Evolutionary conservation across 2,797 vertebrate genomes (phyloP), one percentile per base, ranked within the genome.

Genomic region (Notolepis coatsorum): DNA sequence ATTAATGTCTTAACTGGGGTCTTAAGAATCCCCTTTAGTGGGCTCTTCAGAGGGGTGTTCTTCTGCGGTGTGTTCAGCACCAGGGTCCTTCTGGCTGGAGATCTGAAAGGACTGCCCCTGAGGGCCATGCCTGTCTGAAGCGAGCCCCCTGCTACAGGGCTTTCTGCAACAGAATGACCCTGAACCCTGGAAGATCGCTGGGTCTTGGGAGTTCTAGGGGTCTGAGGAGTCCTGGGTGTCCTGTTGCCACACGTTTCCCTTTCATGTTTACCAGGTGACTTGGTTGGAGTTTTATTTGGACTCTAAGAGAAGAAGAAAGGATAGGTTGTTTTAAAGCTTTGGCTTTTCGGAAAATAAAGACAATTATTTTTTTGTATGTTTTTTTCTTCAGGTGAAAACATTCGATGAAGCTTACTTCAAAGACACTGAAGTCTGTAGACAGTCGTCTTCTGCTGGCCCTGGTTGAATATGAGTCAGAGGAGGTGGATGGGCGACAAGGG

Each of bases 331-430:
- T 35, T 35, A 35, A 13, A 35, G 33, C 10, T n/a, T n/a, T n/a
- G n/a, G n/a, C n/a, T n/a, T n/a, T n/a, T n/a, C n/a, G n/a, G n/a
- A n/a, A n/a, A n/a, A n/a, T n/a, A n/a, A n/a, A n/a, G n/a, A n/a
- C n/a, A n/a, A n/a, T n/a, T n/a, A n/a, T n/a, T n/a, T n/a, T n/a
- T n/a, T n/a, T n/a, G n/a, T n/a, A n/a, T n/a, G n/a, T n/a, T n/a
- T n/a, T n/a, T n/a, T n/a, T n/a, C n/a, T n/a, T n/a, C n/a, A n/a
- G n/a, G n/a, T n/a, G n/a, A n/a, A n/a, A n/a, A n/a, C n/a, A n/a
- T n/a, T n/a, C n/a, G n/a, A n/a, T n/a, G n/a, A n/a, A 66, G 33
- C 58, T 80, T 88, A 96, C 97, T 95, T 97, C 91, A 87, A 88
- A 94, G 27, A 87, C 84, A 51, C 76, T 50, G 0, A 80, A 84